A percentile compares a stretch with the other conserved stretches of the same genome.
Evolutionary conservation across 2,888 invertebrate genomes (phyloP).

Genomic region (Ochlodes sylvanus): DNA sequence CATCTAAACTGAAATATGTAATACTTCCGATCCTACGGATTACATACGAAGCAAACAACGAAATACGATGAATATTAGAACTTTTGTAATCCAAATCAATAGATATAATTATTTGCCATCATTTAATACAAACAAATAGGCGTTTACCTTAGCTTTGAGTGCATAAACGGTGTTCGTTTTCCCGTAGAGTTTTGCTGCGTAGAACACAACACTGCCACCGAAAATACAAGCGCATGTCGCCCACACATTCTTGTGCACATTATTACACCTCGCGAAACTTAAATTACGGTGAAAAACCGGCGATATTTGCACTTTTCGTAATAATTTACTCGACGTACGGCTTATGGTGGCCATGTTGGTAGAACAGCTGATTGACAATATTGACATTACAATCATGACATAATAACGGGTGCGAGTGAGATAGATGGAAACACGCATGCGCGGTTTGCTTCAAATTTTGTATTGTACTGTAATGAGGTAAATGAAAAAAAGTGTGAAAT

Average conservation of each 20-base stretch:
- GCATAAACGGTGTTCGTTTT: slow-evolving; percentile 73
- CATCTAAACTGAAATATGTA: slow-evolving; percentile 10
- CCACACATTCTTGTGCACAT: slow-evolving; percentile 60
- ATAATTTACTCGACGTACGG: slow-evolving; percentile 73
- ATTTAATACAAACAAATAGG: slow-evolving; percentile 34
- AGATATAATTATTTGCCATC: not conserved
- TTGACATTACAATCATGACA: slow-evolving; percentile 57
- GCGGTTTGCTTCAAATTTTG: not conserved
- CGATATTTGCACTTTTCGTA: slow-evolving; percentile 69
- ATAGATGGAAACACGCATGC: slow-evolving; percentile 20
- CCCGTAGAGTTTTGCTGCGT: slow-evolving; percentile 67
- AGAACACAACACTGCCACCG: slow-evolving; percentile 71
- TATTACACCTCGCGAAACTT: slow-evolving; percentile 63
- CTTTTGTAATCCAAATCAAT: not conserved
- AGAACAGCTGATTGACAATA: slow-evolving; percentile 70
- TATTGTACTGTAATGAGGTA: not conserved
- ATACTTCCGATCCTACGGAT: not conserved
- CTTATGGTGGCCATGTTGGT: slow-evolving; percentile 82
- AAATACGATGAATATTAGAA: not conserved
- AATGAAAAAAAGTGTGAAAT: not conserved
- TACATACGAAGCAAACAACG: not conserved
- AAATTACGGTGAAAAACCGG: slow-evolving; percentile 65
- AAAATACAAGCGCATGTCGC: slow-evolving; percentile 75
- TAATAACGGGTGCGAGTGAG: slow-evolving; percentile 26
- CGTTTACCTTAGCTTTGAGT: slow-evolving; percentile 77